Conservation (phyloP, 92 coral and sea anemone genomes). For the Palythoa grandiflora region DNA sequence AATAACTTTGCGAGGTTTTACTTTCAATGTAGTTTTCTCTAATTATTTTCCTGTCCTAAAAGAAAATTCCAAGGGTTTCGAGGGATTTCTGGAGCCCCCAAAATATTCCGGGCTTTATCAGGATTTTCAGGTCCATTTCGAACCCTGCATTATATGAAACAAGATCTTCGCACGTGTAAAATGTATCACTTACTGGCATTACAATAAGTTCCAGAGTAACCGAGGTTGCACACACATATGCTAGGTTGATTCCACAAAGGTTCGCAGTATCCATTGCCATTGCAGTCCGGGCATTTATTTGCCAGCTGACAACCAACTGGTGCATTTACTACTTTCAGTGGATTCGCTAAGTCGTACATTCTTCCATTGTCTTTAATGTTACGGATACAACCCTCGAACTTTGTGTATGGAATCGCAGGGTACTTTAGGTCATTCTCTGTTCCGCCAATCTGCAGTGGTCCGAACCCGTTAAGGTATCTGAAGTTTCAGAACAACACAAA, state of each 20-base stretch:
- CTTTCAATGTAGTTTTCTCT: too few species aligned
- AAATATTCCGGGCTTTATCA: too few species aligned
- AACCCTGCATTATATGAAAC: not conserved
- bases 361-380: conserved; percentile 72
- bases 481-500: not conserved
- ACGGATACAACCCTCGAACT: conserved; percentile 90
- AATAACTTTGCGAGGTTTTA: too few species aligned
- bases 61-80: too few species aligned
- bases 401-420: conserved; percentile 66
- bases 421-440: conserved; percentile 66
- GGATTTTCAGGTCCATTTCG: too few species aligned
- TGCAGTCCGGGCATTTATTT: conserved; percentile 78
- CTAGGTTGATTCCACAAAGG: conserved; percentile 77
- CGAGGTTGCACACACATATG: conserved; percentile 88
- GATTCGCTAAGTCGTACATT: conserved; percentile 91
- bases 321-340: conserved; percentile 75
- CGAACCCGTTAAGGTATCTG: conserved; percentile 95
- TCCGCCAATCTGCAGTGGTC: conserved; percentile 98
- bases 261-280: conserved; percentile 83
- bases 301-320: conserved; percentile 77
- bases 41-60: too few species aligned
- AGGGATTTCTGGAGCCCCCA: too few species aligned
- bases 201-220: conserved; percentile 80
- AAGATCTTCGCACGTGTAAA: not conserved
- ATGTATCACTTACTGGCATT: conserved; percentile 74